Evolutionary conservation across 2,113 vertebrate genomes (phyloP).

Genomic region (Malurus cyaneus): DNA sequence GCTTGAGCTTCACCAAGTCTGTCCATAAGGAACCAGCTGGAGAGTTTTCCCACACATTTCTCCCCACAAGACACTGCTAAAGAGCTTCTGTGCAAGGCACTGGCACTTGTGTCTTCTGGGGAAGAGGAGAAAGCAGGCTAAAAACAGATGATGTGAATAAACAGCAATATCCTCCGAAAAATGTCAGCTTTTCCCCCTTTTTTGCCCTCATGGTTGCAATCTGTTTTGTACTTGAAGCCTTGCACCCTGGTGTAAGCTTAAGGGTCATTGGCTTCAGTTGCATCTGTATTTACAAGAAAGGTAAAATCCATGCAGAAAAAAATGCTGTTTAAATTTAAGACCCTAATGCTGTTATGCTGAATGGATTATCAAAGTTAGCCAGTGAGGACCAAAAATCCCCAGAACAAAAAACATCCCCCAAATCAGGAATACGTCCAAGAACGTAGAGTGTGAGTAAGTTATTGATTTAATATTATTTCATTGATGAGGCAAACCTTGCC

Average conservation of each 20-base stretch:
- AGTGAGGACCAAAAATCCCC: background rate
- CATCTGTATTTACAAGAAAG: background rate
- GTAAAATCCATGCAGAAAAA: background rate
- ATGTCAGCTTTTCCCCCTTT: background rate
- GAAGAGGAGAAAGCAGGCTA: background rate
- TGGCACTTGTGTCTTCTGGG: background rate
- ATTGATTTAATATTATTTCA: too few species aligned
- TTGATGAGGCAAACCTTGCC: too few species aligned
- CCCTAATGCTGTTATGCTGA: background rate
- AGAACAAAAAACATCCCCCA: background rate
- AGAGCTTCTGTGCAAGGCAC: background rate
- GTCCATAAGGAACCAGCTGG: fast-evolving
- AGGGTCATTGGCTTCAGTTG: background rate
- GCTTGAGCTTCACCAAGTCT: fast-evolving
- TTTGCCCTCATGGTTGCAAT: background rate
- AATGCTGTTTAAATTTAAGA: background rate
- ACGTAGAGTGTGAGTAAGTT: background rate
- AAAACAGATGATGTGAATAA: background rate
- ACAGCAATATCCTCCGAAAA: background rate
- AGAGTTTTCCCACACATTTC: background rate
- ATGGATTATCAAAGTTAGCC: background rate
- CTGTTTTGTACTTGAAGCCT: background rate
- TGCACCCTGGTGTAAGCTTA: background rate
- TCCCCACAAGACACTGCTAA: background rate
- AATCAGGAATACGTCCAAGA: background rate